phyloP scores from a whole-genome alignment of 2,113 vertebrate genomes.

The Cyanocitta stelleri region DNA sequence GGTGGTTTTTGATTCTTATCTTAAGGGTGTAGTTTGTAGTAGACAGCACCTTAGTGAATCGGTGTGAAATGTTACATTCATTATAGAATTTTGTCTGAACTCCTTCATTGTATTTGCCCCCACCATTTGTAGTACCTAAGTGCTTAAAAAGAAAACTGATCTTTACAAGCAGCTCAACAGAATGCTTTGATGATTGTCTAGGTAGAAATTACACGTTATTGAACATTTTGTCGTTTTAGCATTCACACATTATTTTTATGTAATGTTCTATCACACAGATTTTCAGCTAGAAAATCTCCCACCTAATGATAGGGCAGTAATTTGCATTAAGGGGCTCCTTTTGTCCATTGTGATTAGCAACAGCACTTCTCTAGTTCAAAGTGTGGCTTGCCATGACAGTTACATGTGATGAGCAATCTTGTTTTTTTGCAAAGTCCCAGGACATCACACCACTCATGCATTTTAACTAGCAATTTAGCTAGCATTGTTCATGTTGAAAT shows the following conservation, averaged over 20 bases:
- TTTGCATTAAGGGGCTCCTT: background rate
- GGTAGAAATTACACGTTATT: background rate
- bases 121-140: background rate
- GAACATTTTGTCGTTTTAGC: background rate
- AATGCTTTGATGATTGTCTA: background rate
- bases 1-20: background rate
- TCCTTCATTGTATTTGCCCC: background rate
- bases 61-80: background rate
- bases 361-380: background rate
- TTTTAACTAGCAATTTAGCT: background rate
- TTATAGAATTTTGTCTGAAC: background rate
- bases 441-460: background rate
- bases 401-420: background rate
- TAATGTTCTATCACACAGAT: background rate
- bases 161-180: background rate
- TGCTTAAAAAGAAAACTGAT: background rate
- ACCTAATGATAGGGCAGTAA: background rate
- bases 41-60: background rate
- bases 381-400: background rate
- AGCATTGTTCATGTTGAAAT: background rate
- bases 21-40: background rate
- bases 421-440: background rate
- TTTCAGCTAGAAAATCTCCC: background rate
- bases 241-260: background rate
- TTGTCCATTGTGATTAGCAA: background rate